Evolutionary conservation across 2,888 invertebrate genomes (phyloP), one percentile per base, ranked within the genome.

Genomic region (Troides helena): DNA sequence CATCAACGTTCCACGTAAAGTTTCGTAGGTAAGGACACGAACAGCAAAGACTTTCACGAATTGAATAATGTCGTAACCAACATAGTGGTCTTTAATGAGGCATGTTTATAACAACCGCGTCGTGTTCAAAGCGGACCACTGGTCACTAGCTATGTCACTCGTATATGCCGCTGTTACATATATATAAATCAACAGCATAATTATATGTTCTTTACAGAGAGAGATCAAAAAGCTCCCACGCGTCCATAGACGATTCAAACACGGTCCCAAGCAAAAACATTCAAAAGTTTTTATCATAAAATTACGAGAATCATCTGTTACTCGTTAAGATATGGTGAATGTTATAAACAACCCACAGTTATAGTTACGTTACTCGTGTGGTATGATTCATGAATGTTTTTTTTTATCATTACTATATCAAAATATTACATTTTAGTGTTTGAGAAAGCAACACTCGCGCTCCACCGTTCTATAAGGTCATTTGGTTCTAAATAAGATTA

Each of bases 61-160:
- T 43, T 67, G 67, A 70, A 69, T 78, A 82, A 82, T 77, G 76
- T 75, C 73, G 77, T 73, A 78, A 78, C 74, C 69, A 72, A 30
- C 77, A 77, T 77, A 77, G 71, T 69, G 65, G 70, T 72, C 67
- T 67, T 65, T 74, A 77, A 74, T 71, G 72, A 74, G 72, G 60
- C 70, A 69, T 71, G 73, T 71, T 62, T 65, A 65, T 60, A 53
- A 46, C 50, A 63, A 68, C 64, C 17, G 59, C 59, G 25, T 12
- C 21, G 62, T 25, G 58, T 68, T 68, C n/a, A 56, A 61, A 14
- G 56, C 30, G 67, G 56, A 61, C 23, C 23, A 59, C 46, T 18
- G 39, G 25, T 57, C 25, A 46, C 21, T 4, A 58, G 57, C 23
- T 10, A 23, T 58, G 57, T 23, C 57, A n/a, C 57, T 58, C 4